Conservation (phyloP, 2,797 vertebrate genomes). For the Apogon hyalosoma region DNA sequence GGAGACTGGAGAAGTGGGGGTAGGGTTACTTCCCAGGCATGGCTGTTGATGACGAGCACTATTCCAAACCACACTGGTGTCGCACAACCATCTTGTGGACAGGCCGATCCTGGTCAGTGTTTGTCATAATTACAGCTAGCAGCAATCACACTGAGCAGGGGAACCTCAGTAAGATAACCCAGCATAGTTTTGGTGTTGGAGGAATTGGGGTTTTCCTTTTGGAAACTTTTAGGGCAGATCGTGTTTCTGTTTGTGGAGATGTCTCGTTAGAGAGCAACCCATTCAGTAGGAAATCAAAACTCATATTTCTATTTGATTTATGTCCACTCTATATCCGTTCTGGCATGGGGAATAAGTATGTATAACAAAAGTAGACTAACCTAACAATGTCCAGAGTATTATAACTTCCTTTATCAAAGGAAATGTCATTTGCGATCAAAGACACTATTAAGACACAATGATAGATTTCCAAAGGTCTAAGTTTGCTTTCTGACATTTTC, state of each 20-base stretch:
- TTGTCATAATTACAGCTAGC: constrained; percentile 71
- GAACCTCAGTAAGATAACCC: constrained; percentile 50
- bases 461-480: constrained; percentile 7
- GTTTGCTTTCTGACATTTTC: constrained; percentile 36
- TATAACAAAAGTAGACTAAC: constrained; percentile 5
- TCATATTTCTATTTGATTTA: constrained; percentile 62
- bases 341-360: constrained; percentile 29
- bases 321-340: constrained; percentile 36
- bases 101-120: constrained; percentile 69
- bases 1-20: constrained; percentile 22
- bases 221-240: constrained; percentile 41
- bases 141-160: constrained; percentile 59
- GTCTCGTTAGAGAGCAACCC: constrained; percentile 53
- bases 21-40: constrained; percentile 46
- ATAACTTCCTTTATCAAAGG: constrained; percentile 31
- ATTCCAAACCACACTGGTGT: constrained; percentile 59
- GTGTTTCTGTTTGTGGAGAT: constrained; percentile 70
- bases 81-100: constrained; percentile 45
- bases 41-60: constrained; percentile 29
- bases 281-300: constrained; percentile 34
- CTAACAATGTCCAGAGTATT: constrained; percentile 31
- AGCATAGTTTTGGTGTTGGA: constrained; percentile 30
- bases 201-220: constrained; percentile 52
- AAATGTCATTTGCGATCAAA: constrained; percentile 35
- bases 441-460: constrained; percentile 11